Evolutionary conservation across 2,888 invertebrate species (phyloP), one percentile per base, ranked within the genome.

Genomic region (Caenorhabditis doughertyi): DNA sequence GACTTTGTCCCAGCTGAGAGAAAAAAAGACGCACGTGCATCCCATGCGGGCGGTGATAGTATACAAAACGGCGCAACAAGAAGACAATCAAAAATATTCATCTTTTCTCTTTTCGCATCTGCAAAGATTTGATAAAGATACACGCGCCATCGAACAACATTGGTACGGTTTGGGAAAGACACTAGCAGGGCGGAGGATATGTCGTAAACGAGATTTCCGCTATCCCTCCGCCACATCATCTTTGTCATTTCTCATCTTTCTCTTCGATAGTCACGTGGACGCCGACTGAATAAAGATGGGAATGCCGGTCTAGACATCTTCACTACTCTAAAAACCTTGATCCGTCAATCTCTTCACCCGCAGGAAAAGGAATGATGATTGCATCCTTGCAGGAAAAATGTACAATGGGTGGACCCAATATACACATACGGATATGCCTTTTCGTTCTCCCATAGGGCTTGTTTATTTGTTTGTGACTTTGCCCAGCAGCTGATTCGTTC

Each of bases 1-100:
- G 83, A 83, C 83, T 83, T 83, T 83, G 83, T 76, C 83, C 82
- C 64, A 62, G 21, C 29, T 39, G 58, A 18, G 3, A n/a, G n/a
- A n/a, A n/a, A n/a, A n/a, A n/a, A n/a, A 29, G 21, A 49, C 70
- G 74, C 83, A 83, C 83, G 83, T 83, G 83, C 71, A 76, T 64
- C 71, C 83, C 83, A 80, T 71, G 79, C 74, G 70, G 64, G 64
- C 68, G 44, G 44, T 27, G 11, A 60, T 68, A 42, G 62, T 53
- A 39, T 67, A 62, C 68, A 77, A n/a, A n/a, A n/a, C n/a, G n/a
- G 39, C 65, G 65, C 51, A 51, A 65, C 68, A 60, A 18, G 67
- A 21, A 60, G 58, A 76, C 67, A 68, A 77, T 68, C 39, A 51
- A 25, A 76, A 67, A 53, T 62, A 77, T 77, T 77, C 77, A 77